Evolutionary conservation across 2,797 vertebrate species (phyloP).

Genomic region (Sebastes nivosus): DNA sequence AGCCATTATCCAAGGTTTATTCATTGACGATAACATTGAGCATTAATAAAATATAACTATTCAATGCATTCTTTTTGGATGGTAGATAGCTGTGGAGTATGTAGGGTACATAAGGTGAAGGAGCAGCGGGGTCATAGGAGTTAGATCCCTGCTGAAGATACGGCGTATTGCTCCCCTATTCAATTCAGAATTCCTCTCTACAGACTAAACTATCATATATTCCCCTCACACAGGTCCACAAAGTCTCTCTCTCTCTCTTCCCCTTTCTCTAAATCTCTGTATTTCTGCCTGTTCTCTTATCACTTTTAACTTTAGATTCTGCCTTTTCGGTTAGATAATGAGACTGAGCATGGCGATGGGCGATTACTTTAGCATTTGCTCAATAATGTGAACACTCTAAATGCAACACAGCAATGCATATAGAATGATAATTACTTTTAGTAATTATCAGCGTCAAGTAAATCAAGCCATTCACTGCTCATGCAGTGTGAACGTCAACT

Average conservation of each 20-base stretch:
- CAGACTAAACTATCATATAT: conserved; percentile 7
- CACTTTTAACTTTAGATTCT: conserved; percentile 4
- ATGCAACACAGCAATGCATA: conserved; percentile 41
- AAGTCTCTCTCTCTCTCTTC: background rate
- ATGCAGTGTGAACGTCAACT: conserved; percentile 54
- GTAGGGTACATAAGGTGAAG: background rate
- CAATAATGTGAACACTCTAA: conserved; percentile 38
- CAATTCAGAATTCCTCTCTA: conserved; percentile 30
- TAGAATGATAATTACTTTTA: conserved; percentile 50
- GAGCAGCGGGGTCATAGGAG: background rate
- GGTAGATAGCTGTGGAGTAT: background rate
- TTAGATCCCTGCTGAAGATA: conserved; percentile 16
- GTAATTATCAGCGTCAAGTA: conserved; percentile 49
- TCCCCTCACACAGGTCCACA: conserved; percentile 13
- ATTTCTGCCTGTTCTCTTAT: background rate
- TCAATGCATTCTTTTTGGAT: conserved; percentile 12
- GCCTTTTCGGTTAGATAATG: conserved; percentile 27
- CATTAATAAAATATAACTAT: background rate
- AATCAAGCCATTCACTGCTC: conserved; percentile 52
- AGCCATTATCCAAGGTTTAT: background rate
- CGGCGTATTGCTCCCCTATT: conserved; percentile 1
- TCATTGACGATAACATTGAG: background rate
- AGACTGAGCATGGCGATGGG: conserved; percentile 25
- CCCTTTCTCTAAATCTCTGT: background rate
- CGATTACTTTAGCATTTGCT: conserved; percentile 42